Evolutionary conservation across 1,140 invertebrate genomes (phyloP), one percentile per base, ranked within the genome.

Genomic region (Kradibia gibbosae): DNA sequence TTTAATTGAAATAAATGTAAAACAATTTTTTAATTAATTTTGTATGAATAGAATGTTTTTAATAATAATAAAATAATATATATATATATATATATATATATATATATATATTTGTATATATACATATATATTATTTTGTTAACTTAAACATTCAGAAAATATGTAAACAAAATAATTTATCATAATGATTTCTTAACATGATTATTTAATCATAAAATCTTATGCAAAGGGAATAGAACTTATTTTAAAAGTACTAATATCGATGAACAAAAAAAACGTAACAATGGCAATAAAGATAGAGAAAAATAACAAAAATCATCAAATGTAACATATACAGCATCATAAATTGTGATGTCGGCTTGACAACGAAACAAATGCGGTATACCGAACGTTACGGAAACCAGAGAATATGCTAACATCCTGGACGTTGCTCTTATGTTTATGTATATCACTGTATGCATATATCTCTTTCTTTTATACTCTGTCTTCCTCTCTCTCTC

Each of bases 281-380:
- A n/a, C n/a, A n/a, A 28, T 53, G 76, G 70, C 60, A 78, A 78
- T 70, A n/a, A 78, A 48, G 39, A 78, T 22, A 78, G 48, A 45
- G 34, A 50, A 70, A 78, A 78, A 78, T 78, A 48, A 65, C 42
- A 2, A 36, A 17, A 17, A 55, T 31, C n/a, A 42, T 1, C 5
- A n/a, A 28, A n/a, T 48, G 75, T 31, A 60, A 77, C 57, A 42
- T 48, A 67, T 50, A 65, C 34, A 62, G 39, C 15, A 57, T 65
- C 62, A 78, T 78, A 78, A 78, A 78, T 78, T 70, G 62, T 31
- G 57, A 77, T 48, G 55, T 60, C 48, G 31, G 74, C 22, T 45
- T 62, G 74, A 34, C 36, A 50, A 25, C 39, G 42, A 39, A 50
- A n/a, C 57, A 77, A 42, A 42, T 39, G 34, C 15, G 20, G 17